Base-by-base conservation (phyloP, 2,888 invertebrate genomes). In the Caenorhabditis angaria region DNA sequence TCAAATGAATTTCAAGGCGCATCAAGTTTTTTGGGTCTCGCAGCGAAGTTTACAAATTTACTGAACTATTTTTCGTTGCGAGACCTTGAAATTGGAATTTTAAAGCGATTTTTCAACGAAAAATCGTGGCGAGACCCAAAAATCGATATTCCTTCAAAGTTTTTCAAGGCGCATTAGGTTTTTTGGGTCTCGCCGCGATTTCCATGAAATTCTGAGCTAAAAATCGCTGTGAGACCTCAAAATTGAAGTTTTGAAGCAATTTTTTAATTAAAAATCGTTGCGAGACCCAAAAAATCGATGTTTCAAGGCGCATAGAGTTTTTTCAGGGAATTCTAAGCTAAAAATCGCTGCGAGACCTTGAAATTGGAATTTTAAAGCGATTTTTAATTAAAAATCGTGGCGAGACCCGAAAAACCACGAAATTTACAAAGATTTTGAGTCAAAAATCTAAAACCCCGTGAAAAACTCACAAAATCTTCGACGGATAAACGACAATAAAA, bases 401-500 rank as follows among this genome's bases (percentile, higher is more conserved):
- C n/a, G n/a, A n/a, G n/a, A n/a, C n/a, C 20, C n/a, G 22, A 25
- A 41, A 28, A 18, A 50, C 1, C 6, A 35, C 35, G 14, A 35
- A 35, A 35, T 35, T 10, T 35, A 10, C 35, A 6, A 6, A 10
- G 35, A 10, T 35, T 35, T 14, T 10, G 35, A 35, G n/a, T n/a
- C n/a, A 35, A 35, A 35, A 35, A 35, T 10, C 14, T 6, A 35
- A 35, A 35, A 35, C 14, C 6, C 14, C 20, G 14, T 50, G 3
- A 22, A 2, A 4, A 20, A 57, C 61, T 61, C 25, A 66, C 66
- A 67, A 48, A 29, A 58, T 50, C 10, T 29, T 67, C 28, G 51
- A 47, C 2, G 67, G 62, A 35, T 53, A 53, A 22, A 67, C 54
- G 12, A 67, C 35, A 18, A 67, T 61, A 22, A 67, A 62, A 3